Percentiles rank a stretch among this genome's conserved stretches.
These are phyloP conservation scores for Drosophila sechellia DNA, from an alignment of 1,140 invertebrate species.

Conservation along the genomic window DNA sequence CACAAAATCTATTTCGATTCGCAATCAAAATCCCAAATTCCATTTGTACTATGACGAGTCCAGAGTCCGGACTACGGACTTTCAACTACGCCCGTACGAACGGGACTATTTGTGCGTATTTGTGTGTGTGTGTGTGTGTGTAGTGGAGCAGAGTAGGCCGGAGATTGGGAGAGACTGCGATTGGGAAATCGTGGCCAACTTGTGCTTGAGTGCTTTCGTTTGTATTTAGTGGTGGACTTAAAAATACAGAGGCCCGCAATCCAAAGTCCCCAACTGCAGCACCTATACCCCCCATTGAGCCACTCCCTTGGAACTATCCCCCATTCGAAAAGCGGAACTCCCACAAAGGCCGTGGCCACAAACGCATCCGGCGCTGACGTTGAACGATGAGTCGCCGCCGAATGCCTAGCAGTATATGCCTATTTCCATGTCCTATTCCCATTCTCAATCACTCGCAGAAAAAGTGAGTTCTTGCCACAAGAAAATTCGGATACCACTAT, in stretches of 20 bases:
- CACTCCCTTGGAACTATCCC: background rate
- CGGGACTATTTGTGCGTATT: background rate
- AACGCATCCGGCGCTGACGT: constrained; percentile 72
- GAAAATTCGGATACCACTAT: no score
- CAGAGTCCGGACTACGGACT: background rate
- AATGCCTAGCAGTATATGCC: constrained; percentile 20
- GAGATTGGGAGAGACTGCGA: constrained; percentile 26
- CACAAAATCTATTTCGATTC: constrained; percentile 84
- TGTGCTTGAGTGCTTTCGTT: constrained; percentile 84
- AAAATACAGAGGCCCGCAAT: constrained; percentile 72
- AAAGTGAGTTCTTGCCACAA: background rate
- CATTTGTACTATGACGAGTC: constrained; percentile 70
- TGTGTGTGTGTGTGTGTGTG: no score
- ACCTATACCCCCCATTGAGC: no score
- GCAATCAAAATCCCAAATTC: constrained; percentile 83
- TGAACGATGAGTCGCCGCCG: constrained; percentile 65
- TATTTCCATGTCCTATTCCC: constrained; percentile 20
- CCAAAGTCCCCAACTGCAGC: constrained; percentile 1
- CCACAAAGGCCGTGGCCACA: constrained; percentile 75
- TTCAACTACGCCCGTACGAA: background rate
- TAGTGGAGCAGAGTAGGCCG: constrained; percentile 35
- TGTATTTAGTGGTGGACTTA: constrained; percentile 84
- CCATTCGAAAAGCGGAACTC: constrained; percentile 15
- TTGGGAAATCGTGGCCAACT: constrained; percentile 77
- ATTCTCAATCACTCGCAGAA: background rate